Evolutionary conservation across 2,888 invertebrate species (phyloP), one percentile per base, ranked within the genome.

Genomic region (Andrena bicolor): DNA sequence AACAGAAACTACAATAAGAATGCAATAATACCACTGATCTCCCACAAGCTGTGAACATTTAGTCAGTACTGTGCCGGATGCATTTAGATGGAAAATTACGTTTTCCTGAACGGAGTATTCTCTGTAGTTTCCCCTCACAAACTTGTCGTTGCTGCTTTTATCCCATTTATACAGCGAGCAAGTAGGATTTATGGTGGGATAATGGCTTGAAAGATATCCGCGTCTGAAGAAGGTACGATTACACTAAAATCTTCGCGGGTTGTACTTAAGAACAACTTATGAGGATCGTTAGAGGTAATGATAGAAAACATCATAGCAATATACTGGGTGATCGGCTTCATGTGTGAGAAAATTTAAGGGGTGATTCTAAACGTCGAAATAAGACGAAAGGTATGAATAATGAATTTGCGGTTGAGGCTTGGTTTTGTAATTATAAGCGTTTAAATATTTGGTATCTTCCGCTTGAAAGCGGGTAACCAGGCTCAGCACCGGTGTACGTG

Each of bases 11-110:
- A 84, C 82, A 81, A 80, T 68, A 35, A 60, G 41, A 5, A 28
- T 13, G 41, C 56, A 75, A 88, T 84, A 85, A 86, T 86, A 84
- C 85, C 86, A 87, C 86, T 86, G 20, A 41, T 53, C 58, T 85
- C 84, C 73, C 35, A 64, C 28, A 64, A 81, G 53, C 51, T 82
- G 48, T 86, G 84, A 88, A 88, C 78, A 89, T 90, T 90, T 89
- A 89, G 88, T 72, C 82, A 71, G 76, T 72, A 35, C 41, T 26
- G 76, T 80, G 80, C 86, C 85, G 88, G 89, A 90, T 92, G 92
- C 91, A 92, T 92, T 92, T 91, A 91, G 89, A 91, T 90, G 88
- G 65, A 73, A 80, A 90, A 92, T 92, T 91, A 92, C 88, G 86
- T 90, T 91, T 90, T 91, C 85, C 76, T 81, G 86, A 86, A 89